phyloP scores from a whole-genome alignment of 1,140 invertebrate species.

The Solenopsis fugax region DNA sequence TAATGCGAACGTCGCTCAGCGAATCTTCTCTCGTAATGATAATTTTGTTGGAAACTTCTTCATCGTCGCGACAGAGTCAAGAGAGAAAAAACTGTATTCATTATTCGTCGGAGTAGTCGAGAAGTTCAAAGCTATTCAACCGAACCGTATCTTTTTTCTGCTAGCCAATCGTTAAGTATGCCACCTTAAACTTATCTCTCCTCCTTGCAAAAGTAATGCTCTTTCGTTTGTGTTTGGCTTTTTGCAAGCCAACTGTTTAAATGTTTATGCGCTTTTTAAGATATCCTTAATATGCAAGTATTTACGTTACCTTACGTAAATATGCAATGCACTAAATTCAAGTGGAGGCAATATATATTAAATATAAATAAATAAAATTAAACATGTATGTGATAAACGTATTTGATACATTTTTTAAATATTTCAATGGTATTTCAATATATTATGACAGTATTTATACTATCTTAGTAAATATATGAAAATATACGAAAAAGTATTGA shows the following conservation, averaged over 20 bases:
- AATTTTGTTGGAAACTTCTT: constrained; percentile 47
- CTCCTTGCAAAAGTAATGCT: background rate
- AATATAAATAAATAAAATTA: background rate
- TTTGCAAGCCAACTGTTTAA: background rate
- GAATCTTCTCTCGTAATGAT: background rate
- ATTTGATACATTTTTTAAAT: background rate
- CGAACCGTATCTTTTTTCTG: constrained; percentile 28
- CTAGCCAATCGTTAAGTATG: constrained; percentile 26
- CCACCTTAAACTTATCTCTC: constrained; percentile 12
- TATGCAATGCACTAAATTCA: background rate
- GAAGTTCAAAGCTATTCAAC: constrained; percentile 50
- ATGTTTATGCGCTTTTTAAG: constrained; percentile 2
- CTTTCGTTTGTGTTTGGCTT: background rate
- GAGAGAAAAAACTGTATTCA: constrained; percentile 18
- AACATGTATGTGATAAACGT: too few relatives aligned
- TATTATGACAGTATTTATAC: background rate
- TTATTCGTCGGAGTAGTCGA: constrained; percentile 32
- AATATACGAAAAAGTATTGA: background rate
- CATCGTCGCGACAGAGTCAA: constrained; percentile 7
- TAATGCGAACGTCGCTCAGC: constrained; percentile 1
- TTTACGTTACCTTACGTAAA: background rate
- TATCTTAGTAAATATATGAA: background rate
- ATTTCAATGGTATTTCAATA: background rate
- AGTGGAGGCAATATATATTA: background rate
- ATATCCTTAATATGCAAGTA: background rate